Percentiles rank a stretch among this genome's conserved stretches.
These are phyloP conservation scores for Sebastes alutus DNA, from an alignment of 2,797 vertebrate genomes.

Conservation along the genomic window DNA sequence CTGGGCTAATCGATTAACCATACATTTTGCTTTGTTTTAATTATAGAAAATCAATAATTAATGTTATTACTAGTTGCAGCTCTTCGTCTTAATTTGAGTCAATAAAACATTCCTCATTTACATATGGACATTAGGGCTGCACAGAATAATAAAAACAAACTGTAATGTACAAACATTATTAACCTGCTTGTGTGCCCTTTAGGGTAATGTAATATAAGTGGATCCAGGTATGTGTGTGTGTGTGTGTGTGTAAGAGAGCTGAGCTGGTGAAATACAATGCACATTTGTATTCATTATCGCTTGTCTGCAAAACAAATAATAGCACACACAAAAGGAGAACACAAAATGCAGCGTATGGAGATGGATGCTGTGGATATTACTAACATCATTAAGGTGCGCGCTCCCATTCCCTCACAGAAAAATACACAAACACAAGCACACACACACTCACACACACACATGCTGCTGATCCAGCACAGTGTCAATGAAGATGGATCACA, in stretches of 20 bases:
- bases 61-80: neutral
- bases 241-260: constrained; percentile 5
- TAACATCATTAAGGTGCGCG: constrained; percentile 50
- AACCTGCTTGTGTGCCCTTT: constrained; percentile 19
- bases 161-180: constrained; percentile 12
- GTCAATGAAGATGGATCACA: constrained; percentile 68
- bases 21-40: neutral
- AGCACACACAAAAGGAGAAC: constrained; percentile 21
- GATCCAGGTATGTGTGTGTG: neutral
- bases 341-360: constrained; percentile 47
- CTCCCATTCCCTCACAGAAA: neutral
- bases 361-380: constrained; percentile 62
- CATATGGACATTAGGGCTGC: neutral
- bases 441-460: neutral
- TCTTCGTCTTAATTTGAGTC: neutral
- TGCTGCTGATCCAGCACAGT: constrained; percentile 64
- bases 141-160: constrained; percentile 22
- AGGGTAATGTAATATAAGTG: constrained; percentile 25
- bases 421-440: neutral
- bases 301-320: constrained; percentile 64
- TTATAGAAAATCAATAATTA: neutral
- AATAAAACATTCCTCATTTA: constrained; percentile 24
- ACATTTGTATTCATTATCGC: constrained; percentile 75
- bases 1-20: neutral
- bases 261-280: constrained; percentile 45